These are phyloP conservation scores for Aurelia aurita complex sp. Pacific DNA, from an alignment of 30 jellyfish, hydroid and myxozoan genomes.

Conservation along the genomic window DNA sequence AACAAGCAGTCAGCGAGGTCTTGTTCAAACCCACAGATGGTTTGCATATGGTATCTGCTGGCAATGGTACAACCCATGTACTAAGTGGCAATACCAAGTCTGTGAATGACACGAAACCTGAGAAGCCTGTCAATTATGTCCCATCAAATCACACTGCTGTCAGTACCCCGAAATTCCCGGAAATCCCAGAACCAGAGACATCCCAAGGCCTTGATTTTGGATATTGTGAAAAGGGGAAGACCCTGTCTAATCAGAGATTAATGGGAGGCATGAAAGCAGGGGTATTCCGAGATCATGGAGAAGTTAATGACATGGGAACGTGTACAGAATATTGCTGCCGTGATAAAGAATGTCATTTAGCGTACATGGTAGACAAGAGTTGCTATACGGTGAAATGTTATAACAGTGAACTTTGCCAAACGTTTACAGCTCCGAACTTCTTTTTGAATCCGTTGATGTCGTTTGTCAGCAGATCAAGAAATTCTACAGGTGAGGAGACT, in stretches of 20 bases:
- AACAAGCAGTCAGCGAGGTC: conserved; percentile 71
- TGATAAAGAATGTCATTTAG: conserved; percentile 87
- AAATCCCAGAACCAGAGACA: conserved; percentile 47
- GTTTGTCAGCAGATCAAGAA: conserved; percentile 69
- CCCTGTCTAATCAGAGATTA: conserved; percentile 64
- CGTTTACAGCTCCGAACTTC: conserved; percentile 79
- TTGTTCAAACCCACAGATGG: conserved; percentile 30
- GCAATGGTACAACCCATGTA: conserved; percentile 5
- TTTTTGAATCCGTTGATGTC: conserved; percentile 81
- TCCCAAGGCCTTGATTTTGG: conserved; percentile 67
- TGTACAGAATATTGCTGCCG: conserved; percentile 86
- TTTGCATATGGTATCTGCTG: conserved; percentile 4
- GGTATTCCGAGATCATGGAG: conserved; percentile 85
- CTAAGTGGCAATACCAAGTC: conserved; percentile 23
- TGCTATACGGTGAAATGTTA: conserved; percentile 85
- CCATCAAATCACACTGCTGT: background rate
- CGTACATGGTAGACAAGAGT: conserved; percentile 76
- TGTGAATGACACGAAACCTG: conserved; percentile 36
- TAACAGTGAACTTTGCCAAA: conserved; percentile 68
- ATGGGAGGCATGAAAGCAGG: conserved; percentile 93
- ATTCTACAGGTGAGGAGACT: conserved; percentile 39
- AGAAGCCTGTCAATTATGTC: background rate
- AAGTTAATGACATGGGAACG: conserved; percentile 76
- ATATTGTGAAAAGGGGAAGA: conserved; percentile 72
- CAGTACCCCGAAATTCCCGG: conserved; percentile 15